Conservation (phyloP, 2,113 vertebrate genomes). For the Otocyon megalotis region DNA sequence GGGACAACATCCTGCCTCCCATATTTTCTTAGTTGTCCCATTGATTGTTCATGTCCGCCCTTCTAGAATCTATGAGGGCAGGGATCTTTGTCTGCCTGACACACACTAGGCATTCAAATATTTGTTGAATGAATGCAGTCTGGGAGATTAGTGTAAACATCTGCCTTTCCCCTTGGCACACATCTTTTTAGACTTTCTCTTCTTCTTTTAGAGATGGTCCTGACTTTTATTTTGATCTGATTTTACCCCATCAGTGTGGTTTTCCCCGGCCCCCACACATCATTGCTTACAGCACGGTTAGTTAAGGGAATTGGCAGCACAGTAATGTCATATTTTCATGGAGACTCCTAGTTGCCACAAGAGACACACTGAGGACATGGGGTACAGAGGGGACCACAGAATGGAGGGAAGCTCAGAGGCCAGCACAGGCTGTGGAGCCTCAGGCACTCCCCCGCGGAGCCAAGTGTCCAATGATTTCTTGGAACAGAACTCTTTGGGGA, state of each 20-base stretch:
- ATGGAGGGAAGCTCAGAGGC: background rate
- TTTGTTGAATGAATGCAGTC: background rate
- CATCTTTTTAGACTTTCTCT: background rate
- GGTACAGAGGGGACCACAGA: background rate
- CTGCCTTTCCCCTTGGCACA: background rate
- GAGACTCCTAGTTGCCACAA: background rate
- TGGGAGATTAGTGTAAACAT: background rate
- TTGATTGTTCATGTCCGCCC: background rate
- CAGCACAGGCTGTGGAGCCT: background rate
- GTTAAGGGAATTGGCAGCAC: background rate
- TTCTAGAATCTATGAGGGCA: background rate
- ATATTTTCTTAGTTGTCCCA: background rate
- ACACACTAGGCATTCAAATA: background rate
- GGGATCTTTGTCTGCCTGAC: background rate
- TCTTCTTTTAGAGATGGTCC: background rate
- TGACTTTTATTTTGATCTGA: background rate
- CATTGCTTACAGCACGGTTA: background rate
- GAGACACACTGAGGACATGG: background rate
- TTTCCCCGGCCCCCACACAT: background rate
- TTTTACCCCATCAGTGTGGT: background rate
- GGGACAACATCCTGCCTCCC: background rate
- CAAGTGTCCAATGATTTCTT: background rate
- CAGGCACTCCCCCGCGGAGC: background rate
- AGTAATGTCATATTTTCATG: background rate
- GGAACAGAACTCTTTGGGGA: constrained; percentile 15